Evolutionary conservation across 2,888 invertebrate species (phyloP), one percentile per base, ranked within the genome.

Genomic region (Hydroisotoma schaefferi): DNA sequence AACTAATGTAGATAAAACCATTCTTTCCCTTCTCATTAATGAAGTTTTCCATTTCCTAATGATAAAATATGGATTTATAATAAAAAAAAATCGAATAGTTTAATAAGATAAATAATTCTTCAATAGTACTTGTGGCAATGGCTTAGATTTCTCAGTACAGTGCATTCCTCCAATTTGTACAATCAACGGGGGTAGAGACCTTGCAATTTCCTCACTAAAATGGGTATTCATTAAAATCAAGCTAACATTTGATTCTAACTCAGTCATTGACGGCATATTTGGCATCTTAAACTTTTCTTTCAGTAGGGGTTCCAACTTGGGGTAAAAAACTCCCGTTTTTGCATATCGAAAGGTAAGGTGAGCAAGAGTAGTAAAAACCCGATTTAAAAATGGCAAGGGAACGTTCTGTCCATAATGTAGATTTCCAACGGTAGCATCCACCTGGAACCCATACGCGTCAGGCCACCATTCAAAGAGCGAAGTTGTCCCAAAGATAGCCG

Each of bases 1-100:
- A 70, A 47, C 68, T 68, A 1, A 70, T 48, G 47, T 65, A 70
- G 1, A 70, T 61, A 37, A 70, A 70, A 10, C 68, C 70, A 26
- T 44, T 56, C 15, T 57, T 47, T 8, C 61, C 63, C 15, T 55
- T 37, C 15, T 33, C 55, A 12, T 59, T 49, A 20, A 64, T 44
- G 40, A 67, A 64, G 8, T 59, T 27, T 46, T 46, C 49, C 49
- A 49, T 49, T 18, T 49, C 49, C 49, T 49, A 49, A 28, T 5
- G 3, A 49, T 27, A 10, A 43, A 43, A 10, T 43, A n/a, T n/a
- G 12, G 33, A n/a, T n/a, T n/a, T 40, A 10, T 15, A 15, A 40
- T 18, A 15, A 40, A 40, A 18, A 18, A 8, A 40, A 40, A 40
- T 18, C 5, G 40, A 4, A 4, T 15, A 5, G 20, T 40, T 8